Percentiles rank a stretch among this genome's conserved stretches.
Conservation (phyloP, 2,113 vertebrate species). For the Ariopsis seemanni region DNA sequence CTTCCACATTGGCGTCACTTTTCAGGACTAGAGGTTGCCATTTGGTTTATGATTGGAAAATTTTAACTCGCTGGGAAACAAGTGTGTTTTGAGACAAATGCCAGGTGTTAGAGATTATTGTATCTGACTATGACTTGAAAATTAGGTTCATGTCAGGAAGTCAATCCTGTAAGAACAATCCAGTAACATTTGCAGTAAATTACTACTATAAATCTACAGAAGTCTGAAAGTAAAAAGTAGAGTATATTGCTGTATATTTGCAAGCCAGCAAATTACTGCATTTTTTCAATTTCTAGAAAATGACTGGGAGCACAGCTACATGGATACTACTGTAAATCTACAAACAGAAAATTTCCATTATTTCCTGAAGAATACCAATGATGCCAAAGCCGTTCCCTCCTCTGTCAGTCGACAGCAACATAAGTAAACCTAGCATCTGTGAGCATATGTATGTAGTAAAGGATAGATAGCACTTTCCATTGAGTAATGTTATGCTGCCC, state of each 20-base stretch:
- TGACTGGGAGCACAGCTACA: not conserved
- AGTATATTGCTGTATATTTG: not conserved
- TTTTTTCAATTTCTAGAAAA: not conserved
- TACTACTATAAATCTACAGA: not conserved
- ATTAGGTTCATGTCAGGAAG: not conserved
- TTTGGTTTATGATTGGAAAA: not conserved
- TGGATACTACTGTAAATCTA: not conserved
- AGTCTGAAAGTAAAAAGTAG: not conserved
- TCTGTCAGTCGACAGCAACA: not conserved
- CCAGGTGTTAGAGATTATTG: not conserved
- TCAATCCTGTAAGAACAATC: not conserved
- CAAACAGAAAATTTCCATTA: not conserved
- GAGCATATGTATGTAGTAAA: not conserved
- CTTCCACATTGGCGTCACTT: no score
- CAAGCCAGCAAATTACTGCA: not conserved
- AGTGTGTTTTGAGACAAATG: not conserved
- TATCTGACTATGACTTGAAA: not conserved
- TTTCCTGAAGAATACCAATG: not conserved
- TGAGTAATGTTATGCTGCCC: not conserved
- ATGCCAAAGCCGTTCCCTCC: not conserved
- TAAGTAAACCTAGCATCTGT: not conserved
- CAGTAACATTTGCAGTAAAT: not conserved
- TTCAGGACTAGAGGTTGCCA: no score
- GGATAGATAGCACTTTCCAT: not conserved
- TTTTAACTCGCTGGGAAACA: not conserved